Evolutionary conservation across 2,113 vertebrate genomes (phyloP).

Genomic region (Taxidea taxus): DNA sequence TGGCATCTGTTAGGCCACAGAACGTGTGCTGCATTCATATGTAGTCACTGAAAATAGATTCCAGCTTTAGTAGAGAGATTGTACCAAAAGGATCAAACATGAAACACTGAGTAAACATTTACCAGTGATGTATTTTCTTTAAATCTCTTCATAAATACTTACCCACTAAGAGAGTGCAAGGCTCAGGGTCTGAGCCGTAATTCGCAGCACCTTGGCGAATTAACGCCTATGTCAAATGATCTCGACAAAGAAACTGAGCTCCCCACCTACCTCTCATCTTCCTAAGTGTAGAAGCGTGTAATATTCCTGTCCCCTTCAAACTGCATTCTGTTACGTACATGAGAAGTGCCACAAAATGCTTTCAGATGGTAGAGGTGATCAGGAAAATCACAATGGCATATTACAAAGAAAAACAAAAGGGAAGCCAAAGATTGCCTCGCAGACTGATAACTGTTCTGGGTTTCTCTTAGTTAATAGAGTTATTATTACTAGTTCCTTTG

Average conservation of each 20-base stretch:
- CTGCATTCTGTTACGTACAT: slow-evolving; percentile 65
- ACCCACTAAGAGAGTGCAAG: slow-evolving; percentile 76
- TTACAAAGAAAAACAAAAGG: slow-evolving; percentile 27
- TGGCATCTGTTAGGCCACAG: slow-evolving; percentile 89
- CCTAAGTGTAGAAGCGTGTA: slow-evolving; percentile 49
- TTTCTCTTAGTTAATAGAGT: slow-evolving; percentile 7
- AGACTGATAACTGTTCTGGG: rapidly evolving
- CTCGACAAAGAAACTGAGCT: slow-evolving; percentile 71
- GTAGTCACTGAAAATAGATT: slow-evolving; percentile 88
- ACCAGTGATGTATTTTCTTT: slow-evolving; percentile 76
- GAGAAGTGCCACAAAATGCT: slow-evolving; percentile 41
- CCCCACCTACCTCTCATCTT: slow-evolving; percentile 66
- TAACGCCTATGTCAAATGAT: slow-evolving; percentile 80
- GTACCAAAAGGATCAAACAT: slow-evolving; percentile 84
- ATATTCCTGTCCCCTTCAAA: slow-evolving; percentile 71
- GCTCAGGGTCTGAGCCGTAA: slow-evolving; percentile 68
- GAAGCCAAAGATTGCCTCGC: not conserved
- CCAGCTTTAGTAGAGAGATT: slow-evolving; percentile 84
- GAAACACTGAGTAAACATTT: slow-evolving; percentile 85
- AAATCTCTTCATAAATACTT: slow-evolving; percentile 83
- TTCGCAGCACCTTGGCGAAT: slow-evolving; percentile 85
- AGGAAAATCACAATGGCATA: slow-evolving; percentile 26
- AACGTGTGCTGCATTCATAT: slow-evolving; percentile 87
- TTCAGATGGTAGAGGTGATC: slow-evolving; percentile 56
- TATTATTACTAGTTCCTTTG: not conserved